Evolutionary conservation across 2,888 invertebrate genomes (phyloP).

Genomic region (Lucinisca nassula): DNA sequence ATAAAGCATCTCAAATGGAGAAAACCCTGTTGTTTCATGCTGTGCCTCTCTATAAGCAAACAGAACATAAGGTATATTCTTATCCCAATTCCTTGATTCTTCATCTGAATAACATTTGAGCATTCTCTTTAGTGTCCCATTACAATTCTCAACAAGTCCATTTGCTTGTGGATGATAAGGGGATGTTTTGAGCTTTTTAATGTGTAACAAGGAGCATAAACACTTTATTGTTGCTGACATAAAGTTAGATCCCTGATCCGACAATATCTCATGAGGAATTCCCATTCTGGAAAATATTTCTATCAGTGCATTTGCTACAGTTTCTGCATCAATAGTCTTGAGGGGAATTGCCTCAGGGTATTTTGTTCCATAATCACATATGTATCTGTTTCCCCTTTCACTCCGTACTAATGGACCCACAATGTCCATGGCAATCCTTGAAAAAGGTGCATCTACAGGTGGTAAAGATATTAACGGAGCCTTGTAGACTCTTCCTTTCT

Average conservation of each 20-base stretch:
- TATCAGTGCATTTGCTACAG: neutral
- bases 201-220: neutral
- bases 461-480: neutral
- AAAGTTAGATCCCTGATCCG: neutral
- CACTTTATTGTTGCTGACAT: neutral
- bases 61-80: too few relatives aligned
- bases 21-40: conserved; percentile 6
- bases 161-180: conserved; percentile 4
- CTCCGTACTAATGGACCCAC: neutral
- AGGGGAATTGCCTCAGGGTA: neutral
- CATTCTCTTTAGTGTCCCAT: conserved; percentile 2
- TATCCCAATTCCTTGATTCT: neutral
- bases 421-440: neutral
- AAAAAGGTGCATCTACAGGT: neutral
- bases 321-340: neutral
- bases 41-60: neutral
- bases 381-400: neutral
- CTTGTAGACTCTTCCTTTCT: neutral
- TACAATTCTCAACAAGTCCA: neutral
- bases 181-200: neutral
- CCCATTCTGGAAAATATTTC: neutral
- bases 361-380: conserved; percentile 5
- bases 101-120: conserved; percentile 1
- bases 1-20: neutral
- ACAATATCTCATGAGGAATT: neutral